Percentiles rank a stretch among this genome's conserved stretches.
Conservation (phyloP, 2,113 vertebrate species). For the Manacus vitellinus region DNA sequence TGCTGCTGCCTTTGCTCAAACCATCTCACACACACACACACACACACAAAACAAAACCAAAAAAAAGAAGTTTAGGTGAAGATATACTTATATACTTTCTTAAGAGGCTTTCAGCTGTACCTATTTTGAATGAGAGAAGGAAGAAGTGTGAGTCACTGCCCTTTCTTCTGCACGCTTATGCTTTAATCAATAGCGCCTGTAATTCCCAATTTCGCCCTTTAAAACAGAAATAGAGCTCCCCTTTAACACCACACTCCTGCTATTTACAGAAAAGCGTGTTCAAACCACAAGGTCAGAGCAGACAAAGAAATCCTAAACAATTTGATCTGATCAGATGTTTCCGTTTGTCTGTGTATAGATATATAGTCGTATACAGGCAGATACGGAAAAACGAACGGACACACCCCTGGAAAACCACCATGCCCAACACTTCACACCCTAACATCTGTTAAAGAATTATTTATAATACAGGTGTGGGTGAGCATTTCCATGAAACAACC, state of each 20-base stretch:
- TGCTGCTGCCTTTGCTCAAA: background rate
- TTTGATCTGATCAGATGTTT: background rate
- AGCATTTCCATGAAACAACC: background rate
- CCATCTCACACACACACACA: background rate
- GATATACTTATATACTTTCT: background rate
- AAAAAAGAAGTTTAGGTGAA: background rate
- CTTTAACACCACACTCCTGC: background rate
- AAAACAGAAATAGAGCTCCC: background rate
- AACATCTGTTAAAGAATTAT: background rate
- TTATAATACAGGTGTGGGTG: background rate
- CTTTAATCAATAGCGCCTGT: background rate
- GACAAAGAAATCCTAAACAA: slow-evolving; percentile 47
- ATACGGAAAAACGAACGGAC: background rate
- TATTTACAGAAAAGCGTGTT: background rate
- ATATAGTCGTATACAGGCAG: no score
- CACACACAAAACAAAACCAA: background rate
- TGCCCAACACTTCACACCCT: background rate
- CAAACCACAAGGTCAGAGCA: slow-evolving; percentile 24
- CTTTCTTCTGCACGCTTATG: background rate
- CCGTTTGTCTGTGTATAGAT: background rate
- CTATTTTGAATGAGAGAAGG: background rate
- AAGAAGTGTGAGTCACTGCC: background rate
- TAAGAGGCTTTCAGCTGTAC: background rate
- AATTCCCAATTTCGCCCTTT: background rate
- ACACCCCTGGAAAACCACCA: slow-evolving; percentile 49